These are phyloP conservation scores for Sarcophaga carnaria DNA, from an alignment of 2,888 invertebrate genomes.

Conservation along the genomic window DNA sequence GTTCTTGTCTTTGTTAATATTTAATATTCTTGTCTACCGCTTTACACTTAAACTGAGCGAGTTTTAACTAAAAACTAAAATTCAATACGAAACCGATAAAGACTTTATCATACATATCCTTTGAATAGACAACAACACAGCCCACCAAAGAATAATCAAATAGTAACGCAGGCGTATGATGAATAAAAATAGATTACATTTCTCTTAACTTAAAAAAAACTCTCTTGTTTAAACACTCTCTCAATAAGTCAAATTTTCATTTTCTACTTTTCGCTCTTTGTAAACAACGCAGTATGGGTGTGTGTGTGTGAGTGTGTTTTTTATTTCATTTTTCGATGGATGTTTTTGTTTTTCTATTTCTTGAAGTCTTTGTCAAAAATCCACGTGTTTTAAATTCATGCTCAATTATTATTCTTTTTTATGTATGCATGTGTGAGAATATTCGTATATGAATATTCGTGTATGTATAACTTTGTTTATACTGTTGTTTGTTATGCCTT, in stretches of 20 bases:
- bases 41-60: slow-evolving; percentile 55
- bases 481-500: neutral
- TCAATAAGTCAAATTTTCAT: neutral
- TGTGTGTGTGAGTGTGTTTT: no score
- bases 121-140: neutral
- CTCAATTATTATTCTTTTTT: neutral
- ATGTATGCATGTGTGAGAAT: neutral
- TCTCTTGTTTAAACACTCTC: neutral
- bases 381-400: slow-evolving; percentile 60
- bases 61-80: slow-evolving; percentile 61
- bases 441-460: slow-evolving; percentile 10
- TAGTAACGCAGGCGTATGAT: slow-evolving; percentile 59
- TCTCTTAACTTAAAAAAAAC: neutral
- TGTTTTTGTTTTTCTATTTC: neutral
- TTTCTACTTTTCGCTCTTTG: neutral
- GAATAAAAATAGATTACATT: neutral
- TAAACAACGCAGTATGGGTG: neutral
- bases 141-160: neutral
- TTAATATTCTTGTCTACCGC: neutral
- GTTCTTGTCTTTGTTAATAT: neutral
- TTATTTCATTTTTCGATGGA: neutral
- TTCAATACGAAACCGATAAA: neutral
- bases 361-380: neutral
- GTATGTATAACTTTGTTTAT: no score
- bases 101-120: slow-evolving; percentile 31